Base-by-base conservation (phyloP, 2,888 invertebrate genomes). In the Apamea crenata region DNA sequence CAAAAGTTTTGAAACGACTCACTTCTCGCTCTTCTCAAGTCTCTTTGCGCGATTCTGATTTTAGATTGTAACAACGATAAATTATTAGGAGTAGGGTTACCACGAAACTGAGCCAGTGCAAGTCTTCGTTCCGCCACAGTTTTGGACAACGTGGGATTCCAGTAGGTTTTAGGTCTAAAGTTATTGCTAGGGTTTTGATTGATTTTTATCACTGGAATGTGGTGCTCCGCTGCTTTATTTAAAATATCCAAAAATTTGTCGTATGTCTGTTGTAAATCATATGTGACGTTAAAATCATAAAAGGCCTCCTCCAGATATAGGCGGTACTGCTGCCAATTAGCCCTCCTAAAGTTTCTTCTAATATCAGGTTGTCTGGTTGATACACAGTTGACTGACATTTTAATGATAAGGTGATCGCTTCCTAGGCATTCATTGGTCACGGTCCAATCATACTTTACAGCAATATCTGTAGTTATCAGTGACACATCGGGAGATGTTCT, bases 201-300 rank as follows among this genome's bases (percentile, higher is more conserved):
- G 0, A 25, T 56, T 56, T 56, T 56, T 56, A 56, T 56, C 10
- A 56, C 56, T 25, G 56, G 56, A 25, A 25, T 56, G 25, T 56
- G 25, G 25, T 56, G 25, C 3, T 56, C 56, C 25, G 50, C 50
- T 50, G 50, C 50, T 50, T 50, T 50, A 25, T 70, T 50, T 36
- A 70, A 70, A 70, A 56, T 32, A 56, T 71, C 29, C 14, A 71
- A 36, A 40, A 71, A 71, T 25, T 40, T 36, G n/a, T 71, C 71
- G 56, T 71, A 71, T 25, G 71, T 16, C 40, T 71, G 36, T 40
- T 71, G 71, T 25, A 71, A 56, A 29, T 56, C 32, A 56, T 36
- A 14, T 2, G 32, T 71, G 14, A 71, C 36, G 21, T 71, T 71
- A 56, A 71, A 71, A 40, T 56, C 36, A 32, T 36, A 53, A 40